Evolutionary conservation across 2,888 invertebrate genomes (phyloP), one percentile per base, ranked within the genome.

Genomic region (Rotaria magnacalcarata): DNA sequence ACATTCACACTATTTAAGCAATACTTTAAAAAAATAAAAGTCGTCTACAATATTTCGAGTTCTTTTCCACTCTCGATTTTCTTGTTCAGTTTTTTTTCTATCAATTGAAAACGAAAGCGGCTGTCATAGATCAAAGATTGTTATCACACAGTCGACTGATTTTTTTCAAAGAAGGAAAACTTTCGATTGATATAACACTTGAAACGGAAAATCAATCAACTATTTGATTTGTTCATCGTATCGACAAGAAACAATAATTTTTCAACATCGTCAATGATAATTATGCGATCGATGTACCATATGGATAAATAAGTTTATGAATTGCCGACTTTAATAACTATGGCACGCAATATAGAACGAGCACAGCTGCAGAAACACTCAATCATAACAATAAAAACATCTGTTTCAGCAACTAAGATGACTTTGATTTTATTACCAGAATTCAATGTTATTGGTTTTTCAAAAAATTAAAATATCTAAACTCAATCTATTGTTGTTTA

Each of bases 141-240:
- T 60, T 60, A 60, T 60, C 58, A n/a, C 14, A 60, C 58, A 60
- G n/a, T 60, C 27, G 58, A 60, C 58, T 60, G 58, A 60, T 60
- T 60, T 60, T 60, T 60, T 60, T 60, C 58, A 60, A 60, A 60
- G 58, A 60, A 60, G 10, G n/a, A 60, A 60, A 10, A 60, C 58
- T 60, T n/a, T 60, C 58, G n/a, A 60, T 60, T 60, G 58, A 60
- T 60, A 60, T 60, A 60, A 60, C 58, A 60, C 58, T 60, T 60
- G 58, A 60, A 60, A 60, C n/a, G 58, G 50, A 52, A 60, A 60
- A 54, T 60, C 58, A 60, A 60, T 60, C 58, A 60, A 60, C 58
- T 10, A 60, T 60, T 60, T n/a, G 58, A 60, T 60, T 60, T 60
- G 58, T 60, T 60, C 58, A 60, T 60, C 58, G 11, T 60, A 27